These are phyloP conservation scores for Chelidonichthys spinosus DNA, from an alignment of 2,797 vertebrate genomes.

Conservation along the genomic window DNA sequence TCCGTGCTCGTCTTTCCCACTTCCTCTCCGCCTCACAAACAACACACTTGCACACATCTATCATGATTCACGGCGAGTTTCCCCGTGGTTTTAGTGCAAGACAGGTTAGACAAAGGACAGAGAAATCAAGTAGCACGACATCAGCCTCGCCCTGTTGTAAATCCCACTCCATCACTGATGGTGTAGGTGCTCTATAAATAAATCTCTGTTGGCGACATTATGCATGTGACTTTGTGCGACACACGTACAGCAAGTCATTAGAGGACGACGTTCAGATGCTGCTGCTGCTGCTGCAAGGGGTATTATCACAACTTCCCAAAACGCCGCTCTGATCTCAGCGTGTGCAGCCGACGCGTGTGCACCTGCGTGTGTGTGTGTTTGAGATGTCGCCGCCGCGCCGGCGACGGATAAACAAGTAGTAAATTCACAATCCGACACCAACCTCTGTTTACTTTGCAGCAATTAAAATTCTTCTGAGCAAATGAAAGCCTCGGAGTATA, in stretches of 20 bases:
- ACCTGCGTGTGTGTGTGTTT: slow-evolving; percentile 43
- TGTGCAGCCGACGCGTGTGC: slow-evolving; percentile 12
- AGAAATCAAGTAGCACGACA: slow-evolving; percentile 46
- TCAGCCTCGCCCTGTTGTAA: slow-evolving; percentile 51
- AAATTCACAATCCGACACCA: slow-evolving; percentile 65
- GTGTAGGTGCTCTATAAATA: slow-evolving; percentile 20
- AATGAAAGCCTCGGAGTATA: slow-evolving; percentile 74
- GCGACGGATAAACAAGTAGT: slow-evolving; percentile 64
- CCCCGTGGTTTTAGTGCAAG: slow-evolving; percentile 48
- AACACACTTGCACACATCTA: slow-evolving; percentile 19
- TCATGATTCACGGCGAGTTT: slow-evolving; percentile 27
- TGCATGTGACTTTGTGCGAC: slow-evolving; percentile 5
- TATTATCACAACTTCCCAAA: slow-evolving; percentile 18
- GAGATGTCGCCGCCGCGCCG: slow-evolving; percentile 30
- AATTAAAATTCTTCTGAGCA: slow-evolving; percentile 80
- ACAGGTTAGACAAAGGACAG: slow-evolving; percentile 50
- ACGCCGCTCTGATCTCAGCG: slow-evolving; percentile 4
- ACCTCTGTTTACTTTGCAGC: slow-evolving; percentile 69
- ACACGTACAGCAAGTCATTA: slow-evolving; percentile 31
- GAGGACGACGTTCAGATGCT: slow-evolving; percentile 22
- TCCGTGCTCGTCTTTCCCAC: neutral
- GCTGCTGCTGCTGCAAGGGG: slow-evolving; percentile 24
- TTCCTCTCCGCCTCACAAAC: neutral
- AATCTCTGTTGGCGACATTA: slow-evolving; percentile 12
- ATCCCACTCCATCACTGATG: slow-evolving; percentile 31